Evolutionary conservation across 2,888 invertebrate genomes (phyloP).

Genomic region (Cloeon dipterum): DNA sequence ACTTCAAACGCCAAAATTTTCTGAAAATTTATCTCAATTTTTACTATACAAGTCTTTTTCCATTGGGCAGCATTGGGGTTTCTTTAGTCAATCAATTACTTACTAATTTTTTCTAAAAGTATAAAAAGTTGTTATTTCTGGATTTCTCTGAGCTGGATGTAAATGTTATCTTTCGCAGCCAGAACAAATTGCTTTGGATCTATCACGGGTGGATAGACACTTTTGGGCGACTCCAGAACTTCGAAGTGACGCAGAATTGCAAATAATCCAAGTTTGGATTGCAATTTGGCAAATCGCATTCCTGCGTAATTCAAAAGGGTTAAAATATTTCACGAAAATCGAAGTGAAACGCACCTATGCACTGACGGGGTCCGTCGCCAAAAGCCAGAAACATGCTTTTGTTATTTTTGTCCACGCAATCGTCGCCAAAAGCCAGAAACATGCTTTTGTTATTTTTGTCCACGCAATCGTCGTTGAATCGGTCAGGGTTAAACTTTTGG

Average conservation of each 20-base stretch:
- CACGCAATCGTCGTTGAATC: slow-evolving; percentile 26
- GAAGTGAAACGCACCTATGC: slow-evolving; percentile 25
- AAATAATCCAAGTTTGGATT: slow-evolving; percentile 26
- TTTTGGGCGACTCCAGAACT: slow-evolving; percentile 7
- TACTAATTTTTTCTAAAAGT: no score
- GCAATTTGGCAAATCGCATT: slow-evolving; percentile 26
- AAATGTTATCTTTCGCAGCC: not conserved
- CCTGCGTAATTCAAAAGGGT: no score
- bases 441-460: slow-evolving; percentile 20
- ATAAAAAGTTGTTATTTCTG: no score
- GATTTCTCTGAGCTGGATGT: no score
- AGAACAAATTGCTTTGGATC: slow-evolving; percentile 3
- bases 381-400: slow-evolving; percentile 27
- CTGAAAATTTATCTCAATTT: no score
- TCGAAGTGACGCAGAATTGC: slow-evolving; percentile 18
- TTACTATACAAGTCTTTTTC: no score
- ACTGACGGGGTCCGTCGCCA: slow-evolving; percentile 29
- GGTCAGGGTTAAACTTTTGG: slow-evolving; percentile 28
- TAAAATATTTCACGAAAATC: no score
- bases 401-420: no score
- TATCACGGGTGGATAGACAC: slow-evolving; percentile 7
- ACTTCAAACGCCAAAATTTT: no score
- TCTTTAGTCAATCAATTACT: no score
- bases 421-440: no score
- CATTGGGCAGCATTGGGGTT: no score